phyloP scores from a whole-genome alignment of 1,140 invertebrate species.

The Trichomalopsis sarcophagae region DNA sequence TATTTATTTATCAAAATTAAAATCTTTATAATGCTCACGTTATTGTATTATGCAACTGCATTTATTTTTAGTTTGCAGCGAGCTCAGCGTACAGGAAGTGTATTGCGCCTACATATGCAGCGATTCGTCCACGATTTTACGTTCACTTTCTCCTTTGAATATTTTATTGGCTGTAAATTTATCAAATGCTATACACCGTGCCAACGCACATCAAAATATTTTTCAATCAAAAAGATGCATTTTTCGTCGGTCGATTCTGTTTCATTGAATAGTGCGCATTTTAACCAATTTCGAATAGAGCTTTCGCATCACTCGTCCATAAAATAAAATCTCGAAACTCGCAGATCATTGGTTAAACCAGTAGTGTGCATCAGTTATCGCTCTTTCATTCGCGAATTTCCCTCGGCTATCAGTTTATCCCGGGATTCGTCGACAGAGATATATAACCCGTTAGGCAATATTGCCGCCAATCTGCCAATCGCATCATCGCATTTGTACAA shows the following conservation, averaged over 20 bases:
- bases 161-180: slow-evolving; percentile 23
- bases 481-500: slow-evolving; percentile 9
- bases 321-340: too few species aligned
- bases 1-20: too few species aligned
- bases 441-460: not conserved
- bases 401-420: not conserved
- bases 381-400: not conserved
- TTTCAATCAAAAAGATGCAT: too few species aligned
- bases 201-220: not conserved
- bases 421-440: not conserved
- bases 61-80: not conserved
- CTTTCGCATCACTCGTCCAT: too few species aligned
- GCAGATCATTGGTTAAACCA: too few species aligned
- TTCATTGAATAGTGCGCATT: too few species aligned
- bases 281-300: too few species aligned
- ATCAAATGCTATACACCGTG: not conserved
- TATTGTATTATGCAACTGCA: too few species aligned
- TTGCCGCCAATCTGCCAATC: slow-evolving; percentile 1
- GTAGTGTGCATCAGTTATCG: not conserved
- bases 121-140: not conserved
- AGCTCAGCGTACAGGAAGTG: not conserved
- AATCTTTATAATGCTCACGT: too few species aligned
- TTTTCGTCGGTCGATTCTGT: too few species aligned
- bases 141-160: not conserved
- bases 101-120: not conserved